A percentile compares a stretch with the other conserved stretches of the same genome.
These are phyloP conservation scores for Rattus norvegicus DNA, from an alignment of 2,113 vertebrate genomes.

Conservation along the genomic window GRCr8 NC_086024.1:43340501-43341000, in stretches of 20 bases:
- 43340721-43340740: not conserved
- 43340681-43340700: not conserved
- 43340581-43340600: not conserved
- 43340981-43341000: not conserved
- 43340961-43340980: not conserved
- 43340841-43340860: not conserved
- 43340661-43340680: not conserved
- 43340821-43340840: not conserved
- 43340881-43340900: not conserved
- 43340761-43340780: no score
- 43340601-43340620: no score
- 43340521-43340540: not conserved
- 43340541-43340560: not conserved
- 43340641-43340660: not conserved
- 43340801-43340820: not conserved
- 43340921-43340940: not conserved
- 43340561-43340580: not conserved
- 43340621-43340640: not conserved
- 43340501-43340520: not conserved
- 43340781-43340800: no score
- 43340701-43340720: not conserved
- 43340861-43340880: not conserved
- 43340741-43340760: no score
- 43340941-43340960: not conserved
- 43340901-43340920: not conserved